Percentiles rank a stretch among this genome's conserved stretches.
phyloP scores from a whole-genome alignment of 2,797 vertebrate species.

The Petrocephalus sullivani region DNA sequence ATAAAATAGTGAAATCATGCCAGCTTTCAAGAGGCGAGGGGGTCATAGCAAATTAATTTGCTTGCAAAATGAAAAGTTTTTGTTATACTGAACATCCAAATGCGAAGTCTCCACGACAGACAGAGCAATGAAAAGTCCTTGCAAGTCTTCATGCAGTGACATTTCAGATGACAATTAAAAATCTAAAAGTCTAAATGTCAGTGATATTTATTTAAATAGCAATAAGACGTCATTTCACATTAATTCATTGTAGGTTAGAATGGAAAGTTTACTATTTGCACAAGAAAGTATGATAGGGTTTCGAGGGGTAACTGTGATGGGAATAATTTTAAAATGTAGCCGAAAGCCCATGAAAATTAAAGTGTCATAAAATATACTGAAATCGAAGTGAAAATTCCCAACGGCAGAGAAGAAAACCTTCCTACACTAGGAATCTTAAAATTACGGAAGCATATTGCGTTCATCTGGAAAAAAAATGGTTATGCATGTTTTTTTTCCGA shows the following conservation, averaged over 20 bases:
- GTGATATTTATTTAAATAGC: not conserved
- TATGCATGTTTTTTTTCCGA: too few species aligned
- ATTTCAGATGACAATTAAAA: not conserved
- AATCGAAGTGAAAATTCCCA: not conserved
- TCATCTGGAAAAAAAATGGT: too few species aligned
- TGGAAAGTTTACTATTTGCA: not conserved
- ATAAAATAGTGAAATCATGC: not conserved
- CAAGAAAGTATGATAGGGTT: not conserved
- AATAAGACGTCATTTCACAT: not conserved
- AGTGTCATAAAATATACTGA: not conserved
- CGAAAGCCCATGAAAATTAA: not conserved
- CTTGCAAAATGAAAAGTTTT: not conserved
- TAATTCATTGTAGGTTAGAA: not conserved
- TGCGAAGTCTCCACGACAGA: not conserved
- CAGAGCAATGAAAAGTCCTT: not conserved
- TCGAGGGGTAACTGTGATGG: not conserved
- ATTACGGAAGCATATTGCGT: too few species aligned
- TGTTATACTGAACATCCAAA: not conserved
- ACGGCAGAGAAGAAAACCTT: not conserved
- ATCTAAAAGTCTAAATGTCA: not conserved
- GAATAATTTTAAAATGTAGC: not conserved
- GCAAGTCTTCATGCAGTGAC: not conserved
- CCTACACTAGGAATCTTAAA: not conserved
- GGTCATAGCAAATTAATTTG: not conserved
- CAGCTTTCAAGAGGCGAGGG: not conserved